Evolutionary conservation across 2,797 vertebrate species (phyloP).

Genomic region (Cyclopterus lumpus): DNA sequence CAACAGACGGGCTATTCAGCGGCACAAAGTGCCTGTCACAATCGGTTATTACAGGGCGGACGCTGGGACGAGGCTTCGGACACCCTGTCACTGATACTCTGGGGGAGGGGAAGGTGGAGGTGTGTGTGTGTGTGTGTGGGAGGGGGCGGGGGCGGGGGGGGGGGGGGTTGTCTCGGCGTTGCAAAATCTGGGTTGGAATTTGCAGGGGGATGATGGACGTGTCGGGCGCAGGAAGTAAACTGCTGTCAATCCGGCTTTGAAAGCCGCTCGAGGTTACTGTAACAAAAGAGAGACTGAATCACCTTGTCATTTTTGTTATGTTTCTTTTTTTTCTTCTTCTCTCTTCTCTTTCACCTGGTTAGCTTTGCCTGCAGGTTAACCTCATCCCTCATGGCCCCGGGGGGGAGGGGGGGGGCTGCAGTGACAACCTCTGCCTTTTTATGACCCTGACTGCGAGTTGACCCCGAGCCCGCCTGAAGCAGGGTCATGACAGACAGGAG

Average conservation of each 20-base stretch:
- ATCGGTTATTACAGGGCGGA: constrained; percentile 54
- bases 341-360: constrained; percentile 40
- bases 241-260: constrained; percentile 56
- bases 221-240: constrained; percentile 53
- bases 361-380: constrained; percentile 23
- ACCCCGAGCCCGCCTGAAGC: constrained; percentile 53
- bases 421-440: constrained; percentile 47
- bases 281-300: constrained; percentile 44
- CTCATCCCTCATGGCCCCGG: constrained; percentile 14
- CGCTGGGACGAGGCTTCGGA: constrained; percentile 21
- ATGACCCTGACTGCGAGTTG: constrained; percentile 60
- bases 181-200: constrained; percentile 44
- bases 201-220: constrained; percentile 40
- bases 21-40: constrained; percentile 59
- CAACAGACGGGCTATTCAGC: constrained; percentile 47
- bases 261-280: constrained; percentile 40
- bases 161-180: constrained; percentile 14
- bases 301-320: constrained; percentile 34
- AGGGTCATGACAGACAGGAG: constrained; percentile 46
- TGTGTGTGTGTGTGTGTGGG: too few species aligned
- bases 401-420: background rate
- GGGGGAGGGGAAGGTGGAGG: background rate
- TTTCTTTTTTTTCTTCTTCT: background rate
- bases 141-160: background rate
- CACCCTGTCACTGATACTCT: constrained; percentile 50